phyloP scores from a whole-genome alignment of 23 tunicate species.

The Halocynthia aurantium region DNA sequence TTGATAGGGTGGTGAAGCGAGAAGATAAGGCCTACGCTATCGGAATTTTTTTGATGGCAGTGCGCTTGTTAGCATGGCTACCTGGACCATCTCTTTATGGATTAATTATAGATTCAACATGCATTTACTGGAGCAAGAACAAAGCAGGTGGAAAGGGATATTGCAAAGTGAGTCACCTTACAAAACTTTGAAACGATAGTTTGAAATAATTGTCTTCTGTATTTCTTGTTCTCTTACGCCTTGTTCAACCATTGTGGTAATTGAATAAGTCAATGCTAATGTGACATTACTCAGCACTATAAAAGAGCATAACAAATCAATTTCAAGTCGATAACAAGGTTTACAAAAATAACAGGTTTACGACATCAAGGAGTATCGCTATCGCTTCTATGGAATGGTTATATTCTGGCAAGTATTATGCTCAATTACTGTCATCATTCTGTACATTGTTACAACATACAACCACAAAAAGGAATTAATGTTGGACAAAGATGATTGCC shows the following conservation, averaged over 20 bases:
- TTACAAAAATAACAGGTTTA: constrained; percentile 7
- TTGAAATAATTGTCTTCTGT: too few relatives aligned
- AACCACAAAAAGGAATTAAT: too few relatives aligned
- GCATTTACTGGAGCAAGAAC: constrained; percentile 43
- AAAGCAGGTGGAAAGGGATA: constrained; percentile 28
- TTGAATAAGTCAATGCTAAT: too few relatives aligned
- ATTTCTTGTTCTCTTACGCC: too few relatives aligned
- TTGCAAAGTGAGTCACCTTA: constrained; percentile 56
- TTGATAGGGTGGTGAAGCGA: constrained; percentile 7
- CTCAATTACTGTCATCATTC: neutral
- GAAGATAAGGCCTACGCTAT: constrained; percentile 65
- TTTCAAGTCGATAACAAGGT: too few relatives aligned
- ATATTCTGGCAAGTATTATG: constrained; percentile 8
- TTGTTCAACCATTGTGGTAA: too few relatives aligned
- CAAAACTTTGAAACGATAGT: too few relatives aligned
- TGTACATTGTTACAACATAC: neutral
- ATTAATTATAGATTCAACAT: constrained; percentile 43
- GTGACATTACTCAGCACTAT: too few relatives aligned
- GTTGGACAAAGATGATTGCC: too few relatives aligned
- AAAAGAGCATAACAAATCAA: too few relatives aligned
- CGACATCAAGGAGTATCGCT: constrained; percentile 18
- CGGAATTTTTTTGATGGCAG: constrained; percentile 31
- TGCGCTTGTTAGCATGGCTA: constrained; percentile 41
- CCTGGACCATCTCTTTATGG: constrained; percentile 74
- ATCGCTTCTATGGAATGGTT: constrained; percentile 9